Evolutionary conservation across 2,113 vertebrate genomes (phyloP).

Genomic region (Strigops habroptila): DNA sequence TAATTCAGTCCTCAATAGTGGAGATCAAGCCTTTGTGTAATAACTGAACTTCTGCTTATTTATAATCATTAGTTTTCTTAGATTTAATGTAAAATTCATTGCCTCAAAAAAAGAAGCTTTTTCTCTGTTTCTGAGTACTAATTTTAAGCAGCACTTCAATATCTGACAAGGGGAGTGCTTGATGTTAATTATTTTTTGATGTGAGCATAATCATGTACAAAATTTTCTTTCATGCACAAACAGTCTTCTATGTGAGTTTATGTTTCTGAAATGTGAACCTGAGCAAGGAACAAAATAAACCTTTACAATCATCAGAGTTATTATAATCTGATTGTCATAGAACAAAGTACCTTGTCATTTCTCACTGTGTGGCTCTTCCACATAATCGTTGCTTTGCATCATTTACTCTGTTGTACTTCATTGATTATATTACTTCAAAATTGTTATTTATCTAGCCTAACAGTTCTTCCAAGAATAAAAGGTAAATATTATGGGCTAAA

Average conservation of each 20-base stretch:
- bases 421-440: conserved; percentile 5
- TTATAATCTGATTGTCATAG: conserved; percentile 33
- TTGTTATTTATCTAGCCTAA: conserved; percentile 1
- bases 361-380: not conserved
- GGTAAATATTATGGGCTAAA: conserved; percentile 4
- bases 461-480: not conserved
- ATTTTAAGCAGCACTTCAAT: conserved; percentile 44
- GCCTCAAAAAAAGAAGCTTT: not conserved
- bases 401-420: conserved; percentile 8
- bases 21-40: not conserved
- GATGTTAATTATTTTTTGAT: conserved; percentile 66
- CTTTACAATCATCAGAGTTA: not conserved
- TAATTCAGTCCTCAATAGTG: not conserved
- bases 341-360: conserved; percentile 26
- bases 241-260: conserved; percentile 23
- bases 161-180: conserved; percentile 37
- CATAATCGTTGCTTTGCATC: not conserved
- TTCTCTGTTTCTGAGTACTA: not conserved
- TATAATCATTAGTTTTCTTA: not conserved
- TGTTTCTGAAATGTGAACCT: conserved; percentile 38
- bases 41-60: not conserved
- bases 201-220: conserved; percentile 25
- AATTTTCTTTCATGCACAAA: conserved; percentile 36
- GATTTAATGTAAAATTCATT: not conserved
- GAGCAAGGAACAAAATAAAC: not conserved